Evolutionary conservation across 1,140 invertebrate species (phyloP).

Genomic region (Drosophila triauraria): DNA sequence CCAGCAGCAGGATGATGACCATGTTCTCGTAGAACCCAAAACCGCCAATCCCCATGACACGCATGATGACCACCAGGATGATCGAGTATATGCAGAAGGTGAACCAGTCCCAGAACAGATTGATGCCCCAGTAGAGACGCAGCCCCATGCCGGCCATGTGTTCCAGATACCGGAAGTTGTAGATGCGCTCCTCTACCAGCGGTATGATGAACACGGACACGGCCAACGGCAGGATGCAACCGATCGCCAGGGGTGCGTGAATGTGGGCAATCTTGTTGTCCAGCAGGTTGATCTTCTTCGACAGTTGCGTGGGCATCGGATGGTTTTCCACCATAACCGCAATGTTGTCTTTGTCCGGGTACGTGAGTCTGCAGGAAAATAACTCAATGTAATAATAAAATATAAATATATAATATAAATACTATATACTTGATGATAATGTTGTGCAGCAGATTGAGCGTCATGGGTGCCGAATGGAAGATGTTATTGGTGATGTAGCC

Average conservation of each 20-base stretch:
- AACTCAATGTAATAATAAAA: neutral
- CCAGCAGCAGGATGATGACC: slow-evolving; percentile 53
- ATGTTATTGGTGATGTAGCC: slow-evolving; percentile 62
- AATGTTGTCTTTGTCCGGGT: slow-evolving; percentile 10
- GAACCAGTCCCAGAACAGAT: slow-evolving; percentile 69
- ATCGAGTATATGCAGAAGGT: slow-evolving; percentile 62
- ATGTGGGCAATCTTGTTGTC: slow-evolving; percentile 74
- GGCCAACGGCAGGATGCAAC: slow-evolving; percentile 63
- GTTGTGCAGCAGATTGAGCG: slow-evolving; percentile 72
- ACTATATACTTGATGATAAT: slow-evolving; percentile 42
- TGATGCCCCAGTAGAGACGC: slow-evolving; percentile 62
- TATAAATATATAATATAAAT: neutral
- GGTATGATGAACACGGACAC: slow-evolving; percentile 70
- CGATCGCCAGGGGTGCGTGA: slow-evolving; percentile 57
- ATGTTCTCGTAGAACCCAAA: slow-evolving; percentile 59
- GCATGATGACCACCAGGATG: slow-evolving; percentile 64
- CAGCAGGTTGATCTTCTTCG: slow-evolving; percentile 63
- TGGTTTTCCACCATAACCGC: slow-evolving; percentile 42
- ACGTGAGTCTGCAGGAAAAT: slow-evolving; percentile 37
- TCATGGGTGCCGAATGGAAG: slow-evolving; percentile 71
- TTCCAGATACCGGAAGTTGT: slow-evolving; percentile 56
- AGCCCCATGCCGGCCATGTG: slow-evolving; percentile 62
- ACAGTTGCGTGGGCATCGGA: slow-evolving; percentile 57
- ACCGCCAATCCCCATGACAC: slow-evolving; percentile 48
- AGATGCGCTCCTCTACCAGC: slow-evolving; percentile 64